Base-by-base conservation (phyloP, 2,797 vertebrate species). In the Chaetophractus vellerosus region DNA sequence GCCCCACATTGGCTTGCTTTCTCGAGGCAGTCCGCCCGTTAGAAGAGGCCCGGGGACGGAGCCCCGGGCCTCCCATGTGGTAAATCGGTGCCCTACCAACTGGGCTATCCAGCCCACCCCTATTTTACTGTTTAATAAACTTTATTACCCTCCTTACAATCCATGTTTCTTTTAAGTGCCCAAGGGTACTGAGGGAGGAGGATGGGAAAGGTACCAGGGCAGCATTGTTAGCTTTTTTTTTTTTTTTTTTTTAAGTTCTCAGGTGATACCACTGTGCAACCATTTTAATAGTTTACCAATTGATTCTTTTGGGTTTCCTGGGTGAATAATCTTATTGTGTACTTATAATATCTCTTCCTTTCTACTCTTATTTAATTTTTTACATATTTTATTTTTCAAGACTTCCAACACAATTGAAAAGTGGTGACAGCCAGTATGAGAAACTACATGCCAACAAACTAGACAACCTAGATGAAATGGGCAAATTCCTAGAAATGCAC, bases 161-260 rank as follows among this genome's bases (percentile, higher is more conserved):
- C 38, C 38, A 38, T 38, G 6, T 87, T 91, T 79, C n/a, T 79
- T 72, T 84, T 81, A 74, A 57, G 69, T 93, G 86, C 57, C 86
- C 61, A 76, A 66, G 48, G 19, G n/a, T 48, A 74, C 21, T 33
- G 18, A 55, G 24, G 28, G 16, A 66, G 9, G 3, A 7, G 5
- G 23, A 48, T 26, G 28, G 36, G 50, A 71, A 24, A 80, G 4
- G 16, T 26, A 11, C 16, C 4, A 21, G 0, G n/a, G 14, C 15
- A 89, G 0, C 84, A 38, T 38, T 38, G 64, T 18, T 36, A 36
- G 48, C 9, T 50, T 50, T 50, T 50, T 50, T 50, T 50, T 50
- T 12, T 28, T 52, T 59, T 28, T 50, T 36, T 26, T 41, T 69
- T 79, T 19, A 74, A 59, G 24, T 81, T 96, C 38, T 38, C 38